Evolutionary conservation across 2,888 invertebrate species (phyloP).

Genomic region (Cheilosia scutellata): DNA sequence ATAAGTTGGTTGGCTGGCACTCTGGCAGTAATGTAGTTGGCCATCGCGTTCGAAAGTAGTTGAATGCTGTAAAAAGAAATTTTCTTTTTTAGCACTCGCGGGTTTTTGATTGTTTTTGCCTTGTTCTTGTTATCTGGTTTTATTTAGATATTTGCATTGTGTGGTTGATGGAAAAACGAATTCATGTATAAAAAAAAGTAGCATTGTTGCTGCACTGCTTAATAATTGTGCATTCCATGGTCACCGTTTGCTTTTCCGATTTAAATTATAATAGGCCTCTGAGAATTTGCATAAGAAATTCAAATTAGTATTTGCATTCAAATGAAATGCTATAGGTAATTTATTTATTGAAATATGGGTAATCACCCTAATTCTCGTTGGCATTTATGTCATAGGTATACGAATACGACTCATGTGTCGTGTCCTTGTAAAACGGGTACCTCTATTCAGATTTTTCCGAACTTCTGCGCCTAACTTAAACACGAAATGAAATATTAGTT

Average conservation of each 20-base stretch:
- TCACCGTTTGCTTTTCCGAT: conserved; percentile 40
- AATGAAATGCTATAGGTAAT: conserved; percentile 32
- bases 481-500: no score
- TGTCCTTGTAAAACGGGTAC: no score
- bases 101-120: conserved; percentile 49
- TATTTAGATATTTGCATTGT: conserved; percentile 54
- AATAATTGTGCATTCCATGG: conserved; percentile 49
- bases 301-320: conserved; percentile 29
- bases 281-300: background rate
- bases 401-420: no score
- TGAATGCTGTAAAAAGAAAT: conserved; percentile 61
- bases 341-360: conserved; percentile 15
- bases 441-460: no score
- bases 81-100: conserved; percentile 60
- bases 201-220: conserved; percentile 26
- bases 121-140: conserved; percentile 52
- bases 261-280: background rate
- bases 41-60: conserved; percentile 63
- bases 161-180: conserved; percentile 27
- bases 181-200: conserved; percentile 11
- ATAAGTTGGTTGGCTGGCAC: conserved; percentile 43
- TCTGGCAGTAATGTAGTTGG: conserved; percentile 39
- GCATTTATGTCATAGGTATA: no score
- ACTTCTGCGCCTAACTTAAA: no score
- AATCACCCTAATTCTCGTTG: no score